Evolutionary conservation across 2,797 vertebrate genomes (phyloP).

Genomic region (Centropyge bicolor): DNA sequence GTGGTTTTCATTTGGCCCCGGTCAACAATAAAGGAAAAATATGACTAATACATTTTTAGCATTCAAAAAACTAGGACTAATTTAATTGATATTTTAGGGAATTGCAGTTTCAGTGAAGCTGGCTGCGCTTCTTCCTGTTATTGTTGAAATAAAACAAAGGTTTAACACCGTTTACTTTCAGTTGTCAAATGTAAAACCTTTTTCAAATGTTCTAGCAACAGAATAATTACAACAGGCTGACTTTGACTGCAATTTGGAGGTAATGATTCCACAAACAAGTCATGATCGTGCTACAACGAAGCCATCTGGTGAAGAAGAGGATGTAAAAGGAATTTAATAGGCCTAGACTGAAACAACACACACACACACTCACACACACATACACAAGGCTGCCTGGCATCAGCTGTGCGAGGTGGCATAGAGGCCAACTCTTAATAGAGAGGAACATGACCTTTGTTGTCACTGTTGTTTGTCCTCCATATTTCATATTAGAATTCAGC

Average conservation of each 20-base stretch:
- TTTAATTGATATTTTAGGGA: not conserved
- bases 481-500: conserved; percentile 53
- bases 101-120: not conserved
- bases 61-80: not conserved
- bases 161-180: not conserved
- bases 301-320: conserved; percentile 57
- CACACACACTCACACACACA: conserved; percentile 22
- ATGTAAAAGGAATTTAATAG: conserved; percentile 43
- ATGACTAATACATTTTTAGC: not conserved
- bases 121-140: no score
- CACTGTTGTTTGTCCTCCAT: conserved; percentile 42
- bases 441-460: conserved; percentile 55
- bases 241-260: conserved; percentile 27
- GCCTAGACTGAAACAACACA: conserved; percentile 14
- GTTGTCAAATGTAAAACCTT: not conserved
- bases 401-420: conserved; percentile 41
- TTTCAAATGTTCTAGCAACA: conserved; percentile 17
- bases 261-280: conserved; percentile 63
- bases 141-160: not conserved
- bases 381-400: conserved; percentile 42
- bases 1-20: conserved; percentile 4
- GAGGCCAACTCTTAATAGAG: conserved; percentile 55
- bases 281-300: conserved; percentile 51
- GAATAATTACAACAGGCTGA: conserved; percentile 20
- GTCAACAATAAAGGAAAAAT: not conserved